Evolutionary conservation across 2,888 invertebrate species (phyloP), one percentile per base, ranked within the genome.

Genomic region (Nasonovia ribisnigri): DNA sequence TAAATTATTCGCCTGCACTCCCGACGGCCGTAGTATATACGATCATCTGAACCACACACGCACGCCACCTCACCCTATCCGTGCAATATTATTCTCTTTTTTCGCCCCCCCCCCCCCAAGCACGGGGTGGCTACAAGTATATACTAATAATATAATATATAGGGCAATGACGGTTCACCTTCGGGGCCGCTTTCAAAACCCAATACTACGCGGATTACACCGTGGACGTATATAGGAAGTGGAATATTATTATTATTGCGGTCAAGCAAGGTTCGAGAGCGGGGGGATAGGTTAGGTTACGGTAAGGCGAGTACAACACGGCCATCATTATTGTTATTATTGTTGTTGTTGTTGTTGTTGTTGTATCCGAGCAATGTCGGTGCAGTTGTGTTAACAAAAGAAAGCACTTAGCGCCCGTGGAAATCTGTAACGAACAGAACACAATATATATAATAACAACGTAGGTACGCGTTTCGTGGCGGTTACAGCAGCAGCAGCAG

Each of bases 341-440:
- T 24, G 10, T 60, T 67, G 67, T 77, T 26, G 48, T 20, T 43
- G 10, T 20, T 24, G 8, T 60, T 67, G 48, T 77, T 26, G 48
- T 16, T n/a, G 20, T 54, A 84, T 26, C 6, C 57, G 26, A 43
- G 42, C 43, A 57, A n/a, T 88, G 54, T 88, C 91, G 43, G 57
- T 24, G 54, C 42, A 24, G 54, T 54, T 24, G 51, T 16, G 36
- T 77, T 51, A 43, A 92, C 92, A 92, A 92, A 92, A 77, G 88
- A 92, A 92, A 92, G 92, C 92, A 92, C 92, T 92, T 92, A 92
- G 67, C 43, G 51, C 24, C 48, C 86, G n/a, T 5, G 60, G 4
- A 87, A 88, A 77, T 92, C 77, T 16, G 88, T 8, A n/a, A 54
- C 92, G 11, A 42, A 43, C 48, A n/a, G 88, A 88, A 88, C 42